Evolutionary conservation across 1,140 invertebrate species (phyloP), one percentile per base, ranked within the genome.

Genomic region (Drosophila pachea): DNA sequence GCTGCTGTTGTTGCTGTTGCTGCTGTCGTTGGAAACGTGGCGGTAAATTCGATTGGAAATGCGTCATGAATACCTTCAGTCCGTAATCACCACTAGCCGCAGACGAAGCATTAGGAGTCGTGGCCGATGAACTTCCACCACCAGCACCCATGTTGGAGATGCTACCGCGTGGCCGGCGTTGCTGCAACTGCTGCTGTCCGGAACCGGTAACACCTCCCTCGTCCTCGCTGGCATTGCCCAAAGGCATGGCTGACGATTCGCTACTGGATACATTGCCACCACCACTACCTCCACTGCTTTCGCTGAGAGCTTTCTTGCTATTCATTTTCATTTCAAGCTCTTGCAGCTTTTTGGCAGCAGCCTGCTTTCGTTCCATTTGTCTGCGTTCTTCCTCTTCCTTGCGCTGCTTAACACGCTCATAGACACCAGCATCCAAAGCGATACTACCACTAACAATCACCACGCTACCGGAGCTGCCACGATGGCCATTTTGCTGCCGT

Each of bases 21-120:
- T 94, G 93, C 76, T 95, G 94, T 76, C 94, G 95, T 86, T 95
- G 93, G 89, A 97, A 97, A 43, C 96, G 91, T 38, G 96, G 96
- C 35, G 96, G 95, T 71, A 97, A 91, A 90, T 95, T 95, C 48
- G 91, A 93, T 88, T 95, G 94, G 88, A 95, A 96, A 49, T 93
- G 92, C 76, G 94, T 92, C 7, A 93, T 93, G 77, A 94, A 95
- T 8, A 90, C 91, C 64, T 88, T 89, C 22, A 84, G 81, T 12
- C 78, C 74, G 16, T 79, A 79, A 35, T 76, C 74, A 1, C 73
- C 68, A 33, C 71, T 71, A 32, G 43, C 48, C 4, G 64, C 29
- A 6, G 45, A 35, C 59, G 45, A 16, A 7, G 43, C 9, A 4
- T 42, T 50, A 2, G 65, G 36, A 29, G 49, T 40, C 7, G 76